phyloP scores from a whole-genome alignment of 2,113 vertebrate species.

The Osmerus mordax region DNA sequence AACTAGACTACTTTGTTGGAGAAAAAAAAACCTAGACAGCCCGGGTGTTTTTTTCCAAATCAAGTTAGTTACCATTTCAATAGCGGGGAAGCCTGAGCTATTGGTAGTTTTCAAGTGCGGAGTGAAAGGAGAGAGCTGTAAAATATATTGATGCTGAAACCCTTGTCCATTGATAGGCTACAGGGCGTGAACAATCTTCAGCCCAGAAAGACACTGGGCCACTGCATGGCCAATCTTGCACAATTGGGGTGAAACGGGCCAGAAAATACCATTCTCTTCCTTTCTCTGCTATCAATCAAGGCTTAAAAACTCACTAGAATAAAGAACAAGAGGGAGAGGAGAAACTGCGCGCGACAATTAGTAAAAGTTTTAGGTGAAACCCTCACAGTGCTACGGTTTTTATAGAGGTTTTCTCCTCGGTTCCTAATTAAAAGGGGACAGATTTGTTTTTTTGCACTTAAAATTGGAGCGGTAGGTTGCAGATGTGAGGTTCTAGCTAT shows the following conservation, averaged over 20 bases:
- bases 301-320: constrained; percentile 58
- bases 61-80: constrained; percentile 71
- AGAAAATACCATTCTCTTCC: constrained; percentile 79
- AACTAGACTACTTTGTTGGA: constrained; percentile 16
- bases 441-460: constrained; percentile 49
- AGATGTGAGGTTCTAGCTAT: constrained; percentile 60
- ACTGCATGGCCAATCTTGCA: constrained; percentile 68
- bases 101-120: constrained; percentile 72
- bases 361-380: constrained; percentile 35
- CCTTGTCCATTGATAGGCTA: constrained; percentile 63
- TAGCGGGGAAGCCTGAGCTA: constrained; percentile 57
- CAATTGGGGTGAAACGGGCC: constrained; percentile 78
- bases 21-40: constrained; percentile 32
- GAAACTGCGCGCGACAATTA: constrained; percentile 43
- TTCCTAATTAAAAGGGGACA: constrained; percentile 44
- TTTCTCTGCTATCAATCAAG: constrained; percentile 63
- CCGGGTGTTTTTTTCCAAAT: constrained; percentile 24
- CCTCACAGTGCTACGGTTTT: constrained; percentile 29
- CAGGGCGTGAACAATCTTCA: constrained; percentile 72
- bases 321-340: constrained; percentile 25
- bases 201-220: constrained; percentile 60
- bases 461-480: constrained; percentile 46
- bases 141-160: constrained; percentile 75
- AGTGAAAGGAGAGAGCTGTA: constrained; percentile 71
- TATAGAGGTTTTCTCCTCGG: constrained; percentile 28